phyloP scores from a whole-genome alignment of 2,888 invertebrate genomes.

The Drosophila melanosoma region DNA sequence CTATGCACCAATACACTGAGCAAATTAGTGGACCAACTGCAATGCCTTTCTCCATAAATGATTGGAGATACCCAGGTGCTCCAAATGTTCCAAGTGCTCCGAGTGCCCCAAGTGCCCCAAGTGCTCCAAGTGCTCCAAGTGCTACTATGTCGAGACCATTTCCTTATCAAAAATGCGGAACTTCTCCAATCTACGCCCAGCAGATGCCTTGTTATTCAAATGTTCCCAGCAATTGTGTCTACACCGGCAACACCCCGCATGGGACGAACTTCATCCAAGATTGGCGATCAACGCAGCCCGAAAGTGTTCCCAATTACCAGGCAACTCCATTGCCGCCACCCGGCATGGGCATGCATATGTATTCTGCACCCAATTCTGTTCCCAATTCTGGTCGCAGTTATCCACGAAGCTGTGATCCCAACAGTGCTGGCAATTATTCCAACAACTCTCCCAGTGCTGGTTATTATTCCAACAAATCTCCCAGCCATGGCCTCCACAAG shows the following conservation, averaged over 20 bases:
- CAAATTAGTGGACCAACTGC: neutral
- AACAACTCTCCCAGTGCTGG: neutral
- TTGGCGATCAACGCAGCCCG: neutral
- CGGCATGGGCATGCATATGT: constrained; percentile 9
- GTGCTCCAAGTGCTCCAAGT: neutral
- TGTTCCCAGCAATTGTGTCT: neutral
- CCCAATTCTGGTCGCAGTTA: neutral
- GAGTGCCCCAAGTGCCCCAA: neutral
- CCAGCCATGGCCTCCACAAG: neutral
- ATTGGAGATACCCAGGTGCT: neutral
- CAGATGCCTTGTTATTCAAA: neutral
- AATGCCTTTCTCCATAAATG: neutral
- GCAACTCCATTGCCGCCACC: constrained; percentile 1
- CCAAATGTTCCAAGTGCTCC: neutral
- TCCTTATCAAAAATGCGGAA: neutral
- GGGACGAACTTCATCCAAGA: constrained; percentile 29
- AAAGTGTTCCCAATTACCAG: constrained; percentile 7
- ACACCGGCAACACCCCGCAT: constrained; percentile 23
- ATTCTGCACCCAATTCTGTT: neutral
- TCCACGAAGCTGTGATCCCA: neutral
- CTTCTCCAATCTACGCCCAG: neutral
- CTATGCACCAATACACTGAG: neutral
- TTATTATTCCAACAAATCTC: neutral
- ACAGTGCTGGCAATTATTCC: neutral
- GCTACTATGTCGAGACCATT: neutral